phyloP scores from a whole-genome alignment of 2,797 vertebrate species.

The Galaxias olidus region DNA sequence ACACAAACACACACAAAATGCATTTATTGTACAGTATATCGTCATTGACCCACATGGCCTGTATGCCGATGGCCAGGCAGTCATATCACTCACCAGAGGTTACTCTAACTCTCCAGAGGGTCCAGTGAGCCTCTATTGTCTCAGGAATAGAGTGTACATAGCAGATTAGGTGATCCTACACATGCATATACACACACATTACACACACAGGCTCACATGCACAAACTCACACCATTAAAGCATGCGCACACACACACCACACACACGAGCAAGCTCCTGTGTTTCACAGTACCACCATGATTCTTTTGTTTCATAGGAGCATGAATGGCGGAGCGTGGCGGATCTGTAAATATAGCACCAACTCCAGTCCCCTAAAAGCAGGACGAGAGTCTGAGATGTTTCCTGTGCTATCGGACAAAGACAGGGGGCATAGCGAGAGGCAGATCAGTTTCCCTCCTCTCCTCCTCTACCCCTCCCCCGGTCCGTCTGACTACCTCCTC shows the following conservation, averaged over 20 bases:
- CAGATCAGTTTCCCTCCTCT: constrained; percentile 72
- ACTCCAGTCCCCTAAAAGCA: constrained; percentile 65
- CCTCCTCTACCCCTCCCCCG: constrained; percentile 30
- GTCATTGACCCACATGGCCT: neutral
- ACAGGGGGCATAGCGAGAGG: constrained; percentile 67
- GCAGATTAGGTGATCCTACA: constrained; percentile 43
- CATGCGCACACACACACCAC: constrained; percentile 33
- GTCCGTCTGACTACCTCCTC: constrained; percentile 29
- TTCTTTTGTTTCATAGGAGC: constrained; percentile 62
- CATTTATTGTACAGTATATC: neutral
- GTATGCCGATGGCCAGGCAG: constrained; percentile 18
- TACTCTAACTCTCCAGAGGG: constrained; percentile 23
- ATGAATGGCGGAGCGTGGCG: constrained; percentile 40
- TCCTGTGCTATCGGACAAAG: constrained; percentile 75
- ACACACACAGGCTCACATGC: constrained; percentile 8
- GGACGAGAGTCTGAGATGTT: constrained; percentile 59
- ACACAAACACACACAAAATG: neutral
- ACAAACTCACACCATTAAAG: constrained; percentile 25
- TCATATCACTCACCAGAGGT: constrained; percentile 32
- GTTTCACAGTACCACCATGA: constrained; percentile 55
- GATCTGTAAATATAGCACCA: constrained; percentile 43
- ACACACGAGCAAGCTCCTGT: constrained; percentile 48
- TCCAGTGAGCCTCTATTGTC: constrained; percentile 27
- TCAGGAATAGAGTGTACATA: constrained; percentile 30
- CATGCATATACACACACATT: neutral